These are phyloP conservation scores for Holotrichia oblita DNA, from an alignment of 1,140 invertebrate species.

Conservation along the genomic window DNA sequence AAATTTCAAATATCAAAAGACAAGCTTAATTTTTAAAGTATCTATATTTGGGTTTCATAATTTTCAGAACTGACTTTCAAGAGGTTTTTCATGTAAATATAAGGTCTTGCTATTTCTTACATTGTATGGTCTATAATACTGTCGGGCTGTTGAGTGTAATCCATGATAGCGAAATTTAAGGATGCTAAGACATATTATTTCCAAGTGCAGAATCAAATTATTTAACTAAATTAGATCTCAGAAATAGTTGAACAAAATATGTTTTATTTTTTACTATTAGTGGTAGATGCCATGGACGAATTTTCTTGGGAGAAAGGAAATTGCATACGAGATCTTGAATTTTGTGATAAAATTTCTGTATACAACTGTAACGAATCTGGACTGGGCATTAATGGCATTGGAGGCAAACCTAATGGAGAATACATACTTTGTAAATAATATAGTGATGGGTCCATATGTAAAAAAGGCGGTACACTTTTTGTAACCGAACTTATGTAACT, in stretches of 20 bases:
- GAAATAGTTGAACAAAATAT: background rate
- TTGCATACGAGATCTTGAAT: constrained; percentile 48
- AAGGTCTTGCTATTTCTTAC: too few relatives aligned
- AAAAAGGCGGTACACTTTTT: constrained; percentile 28
- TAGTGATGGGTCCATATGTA: constrained; percentile 58
- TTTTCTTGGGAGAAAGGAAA: constrained; percentile 45
- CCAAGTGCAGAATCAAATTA: too few relatives aligned
- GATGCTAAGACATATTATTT: too few relatives aligned
- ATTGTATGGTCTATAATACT: too few relatives aligned
- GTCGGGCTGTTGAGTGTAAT: too few relatives aligned
- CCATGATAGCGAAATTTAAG: too few relatives aligned
- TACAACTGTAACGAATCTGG: constrained; percentile 62
- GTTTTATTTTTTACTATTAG: constrained; percentile 33
- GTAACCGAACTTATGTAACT: constrained; percentile 30
- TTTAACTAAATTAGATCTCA: background rate
- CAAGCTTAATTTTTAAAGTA: too few relatives aligned
- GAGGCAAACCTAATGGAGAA: constrained; percentile 46
- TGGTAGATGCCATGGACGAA: constrained; percentile 28
- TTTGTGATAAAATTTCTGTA: constrained; percentile 59
- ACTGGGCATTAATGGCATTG: constrained; percentile 53
- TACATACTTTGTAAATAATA: constrained; percentile 56
- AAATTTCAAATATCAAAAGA: too few relatives aligned
- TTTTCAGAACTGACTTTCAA: too few relatives aligned
- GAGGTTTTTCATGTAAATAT: too few relatives aligned
- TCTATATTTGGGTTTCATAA: too few relatives aligned